Base-by-base conservation (phyloP, 2,113 vertebrate species). In the Sclerurus mexicanus region DNA sequence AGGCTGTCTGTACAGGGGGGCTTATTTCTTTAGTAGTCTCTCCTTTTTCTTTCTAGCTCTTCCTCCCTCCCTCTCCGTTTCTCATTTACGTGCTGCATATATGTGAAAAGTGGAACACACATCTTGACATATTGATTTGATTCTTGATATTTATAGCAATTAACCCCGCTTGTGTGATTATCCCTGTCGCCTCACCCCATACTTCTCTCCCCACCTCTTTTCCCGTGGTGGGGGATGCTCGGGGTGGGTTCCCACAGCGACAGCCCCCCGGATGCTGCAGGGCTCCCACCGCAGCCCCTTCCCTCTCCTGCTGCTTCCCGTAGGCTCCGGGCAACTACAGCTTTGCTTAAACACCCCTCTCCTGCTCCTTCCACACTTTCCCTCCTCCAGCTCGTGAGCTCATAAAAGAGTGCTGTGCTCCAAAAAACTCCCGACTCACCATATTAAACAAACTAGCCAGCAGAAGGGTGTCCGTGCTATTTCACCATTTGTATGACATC, bases 1-100 rank as follows among this genome's bases (percentile, higher is more conserved):
- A 99, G 99, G 98, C 98, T 99, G 99, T 99, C 99, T 99, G 99
- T 98, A 98, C 98, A 98, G 98, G 98, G 98, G 97, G 98, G 98
- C 98, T 98, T 98, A 98, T 98, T 98, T 98, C 98, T 99, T 98
- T 99, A 98, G 97, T 97, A 99, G 98, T 98, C 98, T 98, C 98
- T 98, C 98, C 93, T 98, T 98, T 98, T 98, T 98, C 96, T 98
- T 97, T 93, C 95, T 92, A 98, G 98, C 98, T 97, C 98, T 98
- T 98, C 97, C 97, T 98, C 97, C 94, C 94, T 96, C 97, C 94
- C 96, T 96, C 97, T 92, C 97, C 90, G 73, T 96, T 91, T 95
- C 94, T 96, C 95, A 93, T 97, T 97, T 97, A 92, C 77, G 62
- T 94, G 90, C 97, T 55, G 87, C 93, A 71, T 96, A 94, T 58